Evolutionary conservation across 1,140 invertebrate species (phyloP), one percentile per base, ranked within the genome.

Genomic region (Brachionus manjavacas): DNA sequence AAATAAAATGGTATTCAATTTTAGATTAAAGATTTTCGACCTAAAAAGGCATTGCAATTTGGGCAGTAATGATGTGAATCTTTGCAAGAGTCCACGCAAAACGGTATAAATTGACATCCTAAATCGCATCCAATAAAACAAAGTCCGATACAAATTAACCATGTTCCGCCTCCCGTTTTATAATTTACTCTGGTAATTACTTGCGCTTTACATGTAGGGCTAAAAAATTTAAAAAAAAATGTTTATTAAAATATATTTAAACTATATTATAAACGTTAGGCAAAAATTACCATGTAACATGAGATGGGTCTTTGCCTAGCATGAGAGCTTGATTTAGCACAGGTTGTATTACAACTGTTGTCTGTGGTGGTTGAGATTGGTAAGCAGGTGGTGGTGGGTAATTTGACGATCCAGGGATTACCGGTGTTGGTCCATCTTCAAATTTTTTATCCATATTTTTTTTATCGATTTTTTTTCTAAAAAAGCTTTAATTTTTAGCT

Each of bases 81-180:
- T 84, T 89, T 88, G 85, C 87, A 87, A 12, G 86, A 86, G 85
- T 88, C 86, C 23, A 88, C 85, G 85, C 88, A 89, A 86, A 89
- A 88, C 23, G 88, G 88, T 64, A 89, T 88, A 49, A 89, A 84
- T 70, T 88, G 89, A 81, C 88, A 89, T n/a, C 88, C 88, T 41
- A 87, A 66, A 70, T 85, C 85, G 85, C 86, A 88, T 46, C 88
- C 88, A 85, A 72, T 86, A 86, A 83, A 52, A 85, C 64, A 68
- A 14, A 68, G 23, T 4, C 64, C 64, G 12, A 68, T 14, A 31
- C 64, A 68, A 4, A 68, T 68, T n/a, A 49, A 20, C 52, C 52
- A 55, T 20, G 52, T 55, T 20, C 52, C 52, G 3, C 52, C 52
- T 55, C 52, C 52, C 8, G 52, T 7, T 55, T 55, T 55, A 20